These are phyloP conservation scores for Noctua pronuba DNA, from an alignment of 2,888 invertebrate species.

Conservation along the genomic window DNA sequence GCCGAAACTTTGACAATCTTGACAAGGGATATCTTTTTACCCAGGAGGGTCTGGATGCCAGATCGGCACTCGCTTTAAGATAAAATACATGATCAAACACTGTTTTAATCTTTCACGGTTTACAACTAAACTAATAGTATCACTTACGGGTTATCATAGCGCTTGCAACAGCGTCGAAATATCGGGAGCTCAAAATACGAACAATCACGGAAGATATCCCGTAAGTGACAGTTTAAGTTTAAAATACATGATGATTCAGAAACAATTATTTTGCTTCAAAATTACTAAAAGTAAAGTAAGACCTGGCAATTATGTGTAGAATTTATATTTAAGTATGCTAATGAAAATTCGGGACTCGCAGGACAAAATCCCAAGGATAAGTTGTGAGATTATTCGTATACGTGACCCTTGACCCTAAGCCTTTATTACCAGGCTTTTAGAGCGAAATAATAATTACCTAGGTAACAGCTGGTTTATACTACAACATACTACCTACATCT, in stretches of 20 bases:
- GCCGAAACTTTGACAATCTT: neutral
- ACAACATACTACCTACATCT: neutral
- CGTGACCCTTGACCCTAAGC: constrained; percentile 19
- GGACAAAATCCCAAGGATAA: constrained; percentile 1
- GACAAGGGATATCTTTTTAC: neutral
- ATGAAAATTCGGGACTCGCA: neutral
- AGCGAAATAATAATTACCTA: constrained; percentile 21
- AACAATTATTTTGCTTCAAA: neutral
- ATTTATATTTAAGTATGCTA: neutral
- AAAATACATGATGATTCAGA: neutral
- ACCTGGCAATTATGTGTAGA: neutral
- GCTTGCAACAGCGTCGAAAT: too few relatives aligned
- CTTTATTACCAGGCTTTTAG: constrained; percentile 10
- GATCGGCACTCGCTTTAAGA: neutral
- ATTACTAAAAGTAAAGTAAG: neutral
- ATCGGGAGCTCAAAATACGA: too few relatives aligned
- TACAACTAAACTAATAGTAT: too few relatives aligned
- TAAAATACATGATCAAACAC: neutral
- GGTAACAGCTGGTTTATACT: constrained; percentile 12
- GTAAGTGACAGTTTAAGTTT: too few relatives aligned
- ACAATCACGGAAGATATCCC: too few relatives aligned
- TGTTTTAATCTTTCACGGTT: too few relatives aligned
- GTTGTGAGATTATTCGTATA: neutral
- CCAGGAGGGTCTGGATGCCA: neutral
- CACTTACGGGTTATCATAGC: too few relatives aligned